Conservation (phyloP, 2,888 invertebrate genomes). For the Seira ritae region DNA sequence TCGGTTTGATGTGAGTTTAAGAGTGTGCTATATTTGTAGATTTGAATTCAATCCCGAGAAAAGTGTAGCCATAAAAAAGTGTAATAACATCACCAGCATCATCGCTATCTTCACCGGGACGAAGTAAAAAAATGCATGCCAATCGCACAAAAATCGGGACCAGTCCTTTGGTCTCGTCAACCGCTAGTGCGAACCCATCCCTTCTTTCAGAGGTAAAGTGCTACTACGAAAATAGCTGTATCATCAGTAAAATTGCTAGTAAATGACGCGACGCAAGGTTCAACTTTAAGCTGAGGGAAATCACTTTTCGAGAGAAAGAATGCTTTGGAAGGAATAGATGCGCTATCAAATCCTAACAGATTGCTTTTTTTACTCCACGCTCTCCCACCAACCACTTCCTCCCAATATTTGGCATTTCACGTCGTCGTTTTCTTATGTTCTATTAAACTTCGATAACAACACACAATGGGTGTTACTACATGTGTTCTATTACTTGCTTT, state of each 20-base stretch:
- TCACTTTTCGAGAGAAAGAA: background rate
- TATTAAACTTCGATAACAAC: too few species aligned
- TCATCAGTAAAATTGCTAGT: background rate
- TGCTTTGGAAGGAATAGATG: background rate
- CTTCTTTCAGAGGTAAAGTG: constrained; percentile 70
- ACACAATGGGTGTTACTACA: too few species aligned
- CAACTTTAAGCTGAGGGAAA: background rate
- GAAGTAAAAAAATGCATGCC: constrained; percentile 64
- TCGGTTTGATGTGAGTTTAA: background rate
- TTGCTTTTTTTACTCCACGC: background rate
- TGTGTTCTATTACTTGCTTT: too few species aligned
- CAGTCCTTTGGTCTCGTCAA: constrained; percentile 71
- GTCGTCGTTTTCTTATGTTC: too few species aligned
- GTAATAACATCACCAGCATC: too few species aligned
- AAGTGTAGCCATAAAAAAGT: background rate
- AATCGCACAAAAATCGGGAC: constrained; percentile 71
- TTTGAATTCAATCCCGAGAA: background rate
- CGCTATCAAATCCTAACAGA: background rate
- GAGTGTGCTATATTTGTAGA: background rate
- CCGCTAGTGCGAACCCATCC: constrained; percentile 68
- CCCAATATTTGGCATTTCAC: too few species aligned
- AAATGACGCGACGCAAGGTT: background rate
- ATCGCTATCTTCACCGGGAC: background rate
- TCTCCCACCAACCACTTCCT: too few species aligned
- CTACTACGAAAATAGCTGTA: background rate